Percentiles rank a stretch among this genome's conserved stretches.
Evolutionary conservation across 1,140 invertebrate species (phyloP).

Genomic region (Muscidifurax raptorellus): DNA sequence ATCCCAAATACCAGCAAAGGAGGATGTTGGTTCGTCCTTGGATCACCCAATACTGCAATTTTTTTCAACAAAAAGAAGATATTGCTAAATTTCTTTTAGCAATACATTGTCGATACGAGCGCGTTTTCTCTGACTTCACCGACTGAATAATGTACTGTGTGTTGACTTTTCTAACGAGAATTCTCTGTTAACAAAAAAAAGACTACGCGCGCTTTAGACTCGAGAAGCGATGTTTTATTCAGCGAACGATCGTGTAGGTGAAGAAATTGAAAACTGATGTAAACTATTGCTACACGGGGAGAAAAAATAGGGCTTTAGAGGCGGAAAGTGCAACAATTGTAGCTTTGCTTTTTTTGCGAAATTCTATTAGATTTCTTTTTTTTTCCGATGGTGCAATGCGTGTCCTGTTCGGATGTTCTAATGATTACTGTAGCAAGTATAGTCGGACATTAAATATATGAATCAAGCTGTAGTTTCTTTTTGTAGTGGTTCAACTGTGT

Average conservation of each 20-base stretch:
- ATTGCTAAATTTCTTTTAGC: background rate
- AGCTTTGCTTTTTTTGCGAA: background rate
- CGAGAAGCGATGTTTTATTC: constrained; percentile 5
- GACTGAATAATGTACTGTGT: constrained; percentile 5
- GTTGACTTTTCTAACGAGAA: constrained; percentile 15
- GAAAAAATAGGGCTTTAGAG: no score
- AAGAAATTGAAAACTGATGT: background rate
- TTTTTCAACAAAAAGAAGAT: constrained; percentile 41
- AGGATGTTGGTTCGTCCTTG: constrained; percentile 97
- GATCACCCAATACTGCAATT: constrained; percentile 92
- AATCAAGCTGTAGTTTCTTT: no score
- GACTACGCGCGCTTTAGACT: no score
- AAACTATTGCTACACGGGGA: background rate
- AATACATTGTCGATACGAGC: background rate
- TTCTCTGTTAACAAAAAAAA: background rate
- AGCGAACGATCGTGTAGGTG: background rate
- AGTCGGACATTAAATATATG: no score
- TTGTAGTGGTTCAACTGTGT: no score
- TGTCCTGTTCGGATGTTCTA: no score
- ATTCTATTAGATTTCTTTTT: background rate
- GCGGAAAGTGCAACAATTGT: background rate
- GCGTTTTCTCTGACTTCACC: background rate
- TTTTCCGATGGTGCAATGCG: no score
- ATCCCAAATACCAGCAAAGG: constrained; percentile 94
- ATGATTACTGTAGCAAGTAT: no score